Base-by-base conservation (phyloP, 2,113 vertebrate species). In the Salvelinus sp. region DNA sequence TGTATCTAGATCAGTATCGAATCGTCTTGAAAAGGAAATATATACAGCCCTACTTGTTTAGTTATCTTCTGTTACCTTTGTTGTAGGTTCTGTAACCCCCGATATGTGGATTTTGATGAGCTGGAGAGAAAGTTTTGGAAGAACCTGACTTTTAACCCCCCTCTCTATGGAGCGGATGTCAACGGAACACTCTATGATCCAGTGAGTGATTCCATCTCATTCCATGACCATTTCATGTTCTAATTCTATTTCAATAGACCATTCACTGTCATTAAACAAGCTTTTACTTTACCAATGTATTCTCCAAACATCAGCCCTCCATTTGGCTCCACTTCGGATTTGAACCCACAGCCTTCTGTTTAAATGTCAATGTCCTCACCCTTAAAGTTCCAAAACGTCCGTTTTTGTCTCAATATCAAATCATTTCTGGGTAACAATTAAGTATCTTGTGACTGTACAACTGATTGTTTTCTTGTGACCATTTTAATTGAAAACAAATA, bases 71-170 rank as follows among this genome's bases (percentile, higher is more conserved):
- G 38, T 44, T 44, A 20, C 30, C 30, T 27, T 4, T 58, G 72
- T 64, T 74, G 22, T 76, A 99, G 98, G 87, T 99, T 96, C 83
- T 96, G 96, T 76, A 96, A 94, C 28, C 98, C 98, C 0, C 94
- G 93, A 16, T 96, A 96, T 71, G 95, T 91, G 0, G 96, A 98
- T 74, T 96, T 95, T 83, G 96, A 98, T 57, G 98, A 99, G 79
- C 94, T 99, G 79, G 98, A 99, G 84, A 95, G 97, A 73, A 98
- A 98, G 76, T 98, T 97, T 83, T 99, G 98, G 98, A 99, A 97
- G 89, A 98, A 98, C 77, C 93, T 99, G 47, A 99, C 98, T 0
- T 97, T 98, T 76, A 99, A 98, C 63, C 94, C 97, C 16, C 98
- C 98, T 0, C 96, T 99, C 54, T 98, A 97, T 0, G 98, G 98